Evolutionary conservation across 2,113 vertebrate species (phyloP).

Genomic region (Probosciger aterrimus): DNA sequence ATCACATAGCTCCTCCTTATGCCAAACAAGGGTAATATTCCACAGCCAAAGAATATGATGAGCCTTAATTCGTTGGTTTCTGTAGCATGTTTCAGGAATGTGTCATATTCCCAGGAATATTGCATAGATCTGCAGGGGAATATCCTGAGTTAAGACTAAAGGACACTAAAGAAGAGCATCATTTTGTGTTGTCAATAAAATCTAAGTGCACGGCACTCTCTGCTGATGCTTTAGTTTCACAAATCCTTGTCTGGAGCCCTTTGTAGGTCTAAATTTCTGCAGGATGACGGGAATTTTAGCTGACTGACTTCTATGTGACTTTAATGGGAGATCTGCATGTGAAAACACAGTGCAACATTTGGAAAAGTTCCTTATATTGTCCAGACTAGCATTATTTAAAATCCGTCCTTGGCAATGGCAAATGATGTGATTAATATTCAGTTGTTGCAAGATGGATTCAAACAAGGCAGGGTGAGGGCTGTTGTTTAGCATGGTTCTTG

Average conservation of each 20-base stretch:
- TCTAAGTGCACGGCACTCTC: not conserved
- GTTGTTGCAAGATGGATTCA: slow-evolving; percentile 40
- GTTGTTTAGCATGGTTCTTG: not conserved
- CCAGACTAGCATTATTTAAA: slow-evolving; percentile 8
- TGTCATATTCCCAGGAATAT: not conserved
- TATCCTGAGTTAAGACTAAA: not conserved
- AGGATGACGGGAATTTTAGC: slow-evolving; percentile 7
- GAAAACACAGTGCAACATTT: not conserved
- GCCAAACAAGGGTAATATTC: not conserved
- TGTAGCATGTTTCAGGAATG: not conserved
- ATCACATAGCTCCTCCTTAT: not conserved
- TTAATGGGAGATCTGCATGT: slow-evolving; percentile 32
- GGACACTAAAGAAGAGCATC: not conserved
- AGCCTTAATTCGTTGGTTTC: not conserved
- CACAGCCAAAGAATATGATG: not conserved
- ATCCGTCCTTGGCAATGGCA: slow-evolving; percentile 41
- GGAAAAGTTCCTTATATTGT: slow-evolving; percentile 25
- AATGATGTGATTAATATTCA: slow-evolving; percentile 60
- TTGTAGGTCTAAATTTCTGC: slow-evolving; percentile 17
- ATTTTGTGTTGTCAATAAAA: not conserved
- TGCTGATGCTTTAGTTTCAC: not conserved
- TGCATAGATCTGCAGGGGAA: not conserved
- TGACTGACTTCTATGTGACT: slow-evolving; percentile 51
- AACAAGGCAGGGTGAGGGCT: not conserved
- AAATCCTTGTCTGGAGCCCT: slow-evolving; percentile 17